These are phyloP conservation scores for Acrobasis suavella DNA, from an alignment of 2,888 invertebrate genomes.

Conservation along the genomic window DNA sequence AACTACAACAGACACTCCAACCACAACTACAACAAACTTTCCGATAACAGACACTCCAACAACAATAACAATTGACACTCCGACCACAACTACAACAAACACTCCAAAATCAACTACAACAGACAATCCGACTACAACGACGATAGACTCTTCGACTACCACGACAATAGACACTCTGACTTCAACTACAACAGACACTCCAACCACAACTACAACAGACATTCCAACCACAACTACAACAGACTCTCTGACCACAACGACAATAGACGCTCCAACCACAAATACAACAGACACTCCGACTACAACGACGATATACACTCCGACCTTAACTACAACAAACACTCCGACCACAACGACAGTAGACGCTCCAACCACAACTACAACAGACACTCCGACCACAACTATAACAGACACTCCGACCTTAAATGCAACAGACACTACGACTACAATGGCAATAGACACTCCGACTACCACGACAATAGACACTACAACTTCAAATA, in stretches of 20 bases:
- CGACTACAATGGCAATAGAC: not conserved
- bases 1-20: too few relatives aligned
- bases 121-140: not conserved
- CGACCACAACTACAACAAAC: not conserved
- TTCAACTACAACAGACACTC: not conserved
- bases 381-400: not conserved
- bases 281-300: not conserved
- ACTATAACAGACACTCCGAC: not conserved
- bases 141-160: not conserved
- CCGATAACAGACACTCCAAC: constrained; percentile 2
- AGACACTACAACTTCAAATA: not conserved
- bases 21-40: not conserved
- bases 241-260: not conserved
- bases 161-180: not conserved
- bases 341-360: not conserved
- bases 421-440: not conserved
- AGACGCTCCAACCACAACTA: constrained; percentile 2
- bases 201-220: not conserved
- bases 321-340: constrained; percentile 4
- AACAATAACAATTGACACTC: not conserved
- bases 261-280: not conserved
- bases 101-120: not conserved
- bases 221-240: not conserved
- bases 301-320: not conserved
- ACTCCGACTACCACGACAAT: not conserved